These are phyloP conservation scores for Cavia porcellus DNA, from an alignment of 2,113 vertebrate species.

Conservation along the genomic window DNA sequence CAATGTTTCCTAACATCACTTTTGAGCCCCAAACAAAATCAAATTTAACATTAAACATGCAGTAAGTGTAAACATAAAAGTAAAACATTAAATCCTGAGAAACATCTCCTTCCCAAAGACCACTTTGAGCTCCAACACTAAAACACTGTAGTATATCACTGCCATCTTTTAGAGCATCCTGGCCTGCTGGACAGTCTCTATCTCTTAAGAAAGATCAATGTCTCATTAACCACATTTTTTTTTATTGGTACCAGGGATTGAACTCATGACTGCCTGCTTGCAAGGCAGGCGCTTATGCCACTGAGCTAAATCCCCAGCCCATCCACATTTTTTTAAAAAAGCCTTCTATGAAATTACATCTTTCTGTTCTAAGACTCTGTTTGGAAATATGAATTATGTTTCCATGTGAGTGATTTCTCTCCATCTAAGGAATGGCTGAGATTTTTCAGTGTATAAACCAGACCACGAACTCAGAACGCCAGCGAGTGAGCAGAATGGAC, in stretches of 20 bases:
- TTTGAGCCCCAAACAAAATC: slow-evolving; percentile 42
- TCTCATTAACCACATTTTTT: neutral
- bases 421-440: slow-evolving; percentile 7
- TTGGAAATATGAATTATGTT: slow-evolving; percentile 1
- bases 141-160: neutral
- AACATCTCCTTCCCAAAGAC: neutral
- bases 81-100: slow-evolving; percentile 50
- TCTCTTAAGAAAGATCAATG: slow-evolving; percentile 33
- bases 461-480: slow-evolving; percentile 25
- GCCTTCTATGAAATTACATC: slow-evolving; percentile 14
- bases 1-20: slow-evolving; percentile 7
- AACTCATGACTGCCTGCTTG: too few species aligned
- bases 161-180: neutral
- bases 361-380: slow-evolving; percentile 32
- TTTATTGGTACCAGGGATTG: too few species aligned
- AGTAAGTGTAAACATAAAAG: slow-evolving; percentile 60
- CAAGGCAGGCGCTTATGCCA: too few species aligned
- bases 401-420: slow-evolving; percentile 47
- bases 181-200: neutral
- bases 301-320: too few species aligned
- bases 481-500: neutral
- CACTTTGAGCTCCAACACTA: neutral
- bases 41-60: slow-evolving; percentile 38
- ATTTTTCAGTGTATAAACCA: slow-evolving; percentile 24
- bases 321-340: neutral